A percentile compares a stretch with the other conserved stretches of the same genome.
Evolutionary conservation across 2,888 invertebrate species (phyloP).

Genomic region (Zhuqinia jingwanae): DNA sequence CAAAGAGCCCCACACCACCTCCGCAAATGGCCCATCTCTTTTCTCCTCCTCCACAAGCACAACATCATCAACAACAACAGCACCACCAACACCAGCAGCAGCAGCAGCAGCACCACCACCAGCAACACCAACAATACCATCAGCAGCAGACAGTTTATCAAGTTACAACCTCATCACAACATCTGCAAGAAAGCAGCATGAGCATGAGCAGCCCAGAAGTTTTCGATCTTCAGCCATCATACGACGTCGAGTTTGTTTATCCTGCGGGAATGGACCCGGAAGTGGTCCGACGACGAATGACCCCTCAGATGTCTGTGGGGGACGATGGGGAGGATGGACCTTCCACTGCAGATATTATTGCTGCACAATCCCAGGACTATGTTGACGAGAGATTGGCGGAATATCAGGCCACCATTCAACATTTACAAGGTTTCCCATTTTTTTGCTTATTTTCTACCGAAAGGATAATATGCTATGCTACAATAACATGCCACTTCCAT

Average conservation of each 20-base stretch:
- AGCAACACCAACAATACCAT: background rate
- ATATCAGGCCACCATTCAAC: conserved; percentile 94
- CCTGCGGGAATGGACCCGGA: conserved; percentile 77
- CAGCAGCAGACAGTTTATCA: background rate
- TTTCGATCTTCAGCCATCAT: conserved; percentile 76
- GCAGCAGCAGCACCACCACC: background rate
- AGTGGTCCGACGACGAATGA: conserved; percentile 56
- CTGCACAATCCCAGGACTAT: conserved; percentile 96
- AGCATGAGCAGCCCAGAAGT: conserved; percentile 60
- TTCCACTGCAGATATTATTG: conserved; percentile 95
- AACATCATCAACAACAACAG: background rate
- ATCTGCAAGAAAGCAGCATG: conserved; percentile 28
- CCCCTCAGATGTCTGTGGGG: conserved; percentile 62
- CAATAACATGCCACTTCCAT: too few species aligned
- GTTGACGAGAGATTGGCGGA: conserved; percentile 96
- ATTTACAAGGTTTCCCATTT: conserved; percentile 87
- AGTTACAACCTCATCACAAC: background rate
- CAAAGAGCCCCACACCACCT: conserved; percentile 60
- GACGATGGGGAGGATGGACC: conserved; percentile 85
- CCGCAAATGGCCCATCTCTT: conserved; percentile 45
- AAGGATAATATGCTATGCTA: background rate
- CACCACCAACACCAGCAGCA: background rate
- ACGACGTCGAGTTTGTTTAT: conserved; percentile 78
- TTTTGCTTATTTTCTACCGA: background rate
- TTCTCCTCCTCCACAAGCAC: conserved; percentile 56